Conservation (phyloP, 2,888 invertebrate species). For the Platypus cylindrus region DNA sequence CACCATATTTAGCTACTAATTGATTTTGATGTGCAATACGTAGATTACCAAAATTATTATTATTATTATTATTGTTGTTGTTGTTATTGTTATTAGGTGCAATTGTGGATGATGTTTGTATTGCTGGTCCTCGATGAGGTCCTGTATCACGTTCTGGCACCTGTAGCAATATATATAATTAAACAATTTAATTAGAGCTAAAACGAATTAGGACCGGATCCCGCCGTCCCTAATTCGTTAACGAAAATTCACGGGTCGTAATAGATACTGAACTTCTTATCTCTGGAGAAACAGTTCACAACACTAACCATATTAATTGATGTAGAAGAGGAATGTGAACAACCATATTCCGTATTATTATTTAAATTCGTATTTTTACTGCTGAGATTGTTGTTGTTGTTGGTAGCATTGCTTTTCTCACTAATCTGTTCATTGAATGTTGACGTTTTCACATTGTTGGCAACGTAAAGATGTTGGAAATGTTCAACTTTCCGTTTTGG, state of each 20-base stretch:
- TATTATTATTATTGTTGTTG: no score
- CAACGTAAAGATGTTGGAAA: conserved; percentile 32
- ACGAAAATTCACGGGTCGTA: no score
- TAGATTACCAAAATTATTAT: conserved; percentile 27
- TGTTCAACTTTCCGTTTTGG: conserved; percentile 33
- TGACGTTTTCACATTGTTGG: conserved; percentile 34
- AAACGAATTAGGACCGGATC: no score
- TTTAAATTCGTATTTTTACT: conserved; percentile 24
- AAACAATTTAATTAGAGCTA: no score
- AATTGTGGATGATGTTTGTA: no score
- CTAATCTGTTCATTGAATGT: conserved; percentile 31
- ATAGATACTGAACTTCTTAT: no score
- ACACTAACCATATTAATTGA: conserved; percentile 32
- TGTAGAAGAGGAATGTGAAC: conserved; percentile 24
- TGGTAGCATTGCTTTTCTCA: conserved; percentile 25
- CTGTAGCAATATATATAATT: no score
- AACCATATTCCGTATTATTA: conserved; percentile 24
- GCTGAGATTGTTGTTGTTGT: conserved; percentile 23
- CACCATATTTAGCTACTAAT: conserved; percentile 21
- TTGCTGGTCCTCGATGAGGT: conserved; percentile 32
- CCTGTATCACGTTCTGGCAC: conserved; percentile 41
- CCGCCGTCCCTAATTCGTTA: no score
- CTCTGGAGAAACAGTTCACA: no score
- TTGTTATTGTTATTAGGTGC: neutral
- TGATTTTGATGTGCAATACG: conserved; percentile 24